These are phyloP conservation scores for Tokudaia tokunoshimensis DNA, from an alignment of 2,797 vertebrate genomes.

Conservation along the genomic window DNA sequence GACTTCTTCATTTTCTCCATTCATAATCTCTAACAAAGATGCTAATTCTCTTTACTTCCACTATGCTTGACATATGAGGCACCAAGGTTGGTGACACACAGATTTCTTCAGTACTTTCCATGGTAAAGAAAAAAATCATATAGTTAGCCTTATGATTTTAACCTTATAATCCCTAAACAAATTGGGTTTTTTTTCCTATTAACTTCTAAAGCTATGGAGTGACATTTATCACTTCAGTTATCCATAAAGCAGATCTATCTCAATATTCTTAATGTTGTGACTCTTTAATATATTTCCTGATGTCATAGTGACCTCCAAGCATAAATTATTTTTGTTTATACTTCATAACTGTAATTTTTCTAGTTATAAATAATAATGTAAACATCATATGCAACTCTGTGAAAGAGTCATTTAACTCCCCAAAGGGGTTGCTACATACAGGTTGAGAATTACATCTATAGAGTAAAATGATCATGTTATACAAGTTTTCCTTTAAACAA, in stretches of 20 bases:
- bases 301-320: too few species aligned
- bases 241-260: neutral
- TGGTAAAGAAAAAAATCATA: neutral
- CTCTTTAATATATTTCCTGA: neutral
- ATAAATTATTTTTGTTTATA: neutral
- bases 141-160: slow-evolving; percentile 11
- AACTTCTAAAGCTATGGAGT: slow-evolving; percentile 30
- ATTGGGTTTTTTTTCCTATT: slow-evolving; percentile 1
- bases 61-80: neutral
- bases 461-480: slow-evolving; percentile 12
- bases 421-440: neutral
- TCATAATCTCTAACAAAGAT: slow-evolving; percentile 9
- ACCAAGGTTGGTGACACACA: neutral
- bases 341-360: neutral
- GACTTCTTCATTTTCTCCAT: slow-evolving; percentile 37
- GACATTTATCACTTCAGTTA: slow-evolving; percentile 50
- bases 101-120: neutral
- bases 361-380: neutral
- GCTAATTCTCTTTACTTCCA: neutral
- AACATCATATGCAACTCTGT: neutral
- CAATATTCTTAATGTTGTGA: neutral
- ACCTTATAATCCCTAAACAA: neutral
- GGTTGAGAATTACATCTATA: neutral
- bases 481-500: slow-evolving; percentile 46
- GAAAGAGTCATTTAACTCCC: neutral